phyloP scores from a whole-genome alignment of 2,888 invertebrate genomes.

The Melieria omissa region DNA sequence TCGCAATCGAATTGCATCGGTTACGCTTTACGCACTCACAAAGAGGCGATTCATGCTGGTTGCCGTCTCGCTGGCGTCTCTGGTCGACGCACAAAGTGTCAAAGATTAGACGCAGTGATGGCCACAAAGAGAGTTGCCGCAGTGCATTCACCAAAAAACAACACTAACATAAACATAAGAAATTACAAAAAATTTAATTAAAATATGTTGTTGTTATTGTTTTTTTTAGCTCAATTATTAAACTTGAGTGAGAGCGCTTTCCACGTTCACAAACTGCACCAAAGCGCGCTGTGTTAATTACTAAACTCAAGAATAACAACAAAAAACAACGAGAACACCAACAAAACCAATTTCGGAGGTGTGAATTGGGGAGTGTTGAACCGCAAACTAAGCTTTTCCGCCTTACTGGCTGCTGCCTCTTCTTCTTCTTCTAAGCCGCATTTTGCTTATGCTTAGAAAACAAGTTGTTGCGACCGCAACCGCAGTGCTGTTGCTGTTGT shows the following conservation, averaged over 20 bases:
- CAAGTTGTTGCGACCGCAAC: too few species aligned
- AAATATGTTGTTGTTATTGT: not conserved
- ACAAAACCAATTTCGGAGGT: not conserved
- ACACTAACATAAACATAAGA: not conserved
- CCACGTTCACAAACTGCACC: not conserved
- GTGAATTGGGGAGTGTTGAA: conserved; percentile 22
- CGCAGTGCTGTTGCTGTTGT: too few species aligned
- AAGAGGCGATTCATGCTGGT: not conserved
- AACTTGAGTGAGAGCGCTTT: not conserved
- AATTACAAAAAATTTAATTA: conserved; percentile 14
- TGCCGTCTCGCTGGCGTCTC: conserved; percentile 2
- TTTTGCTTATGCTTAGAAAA: too few species aligned
- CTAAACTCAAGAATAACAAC: not conserved
- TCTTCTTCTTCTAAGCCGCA: too few species aligned
- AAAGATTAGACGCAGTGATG: conserved; percentile 8
- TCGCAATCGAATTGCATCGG: conserved; percentile 23
- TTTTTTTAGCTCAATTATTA: not conserved
- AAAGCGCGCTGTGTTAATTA: not conserved
- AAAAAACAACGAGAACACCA: too few species aligned
- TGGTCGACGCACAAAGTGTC: conserved; percentile 10
- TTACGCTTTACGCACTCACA: conserved; percentile 29
- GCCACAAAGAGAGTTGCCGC: not conserved
- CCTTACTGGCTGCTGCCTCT: not conserved
- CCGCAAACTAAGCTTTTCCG: conserved; percentile 13
- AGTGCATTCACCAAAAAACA: not conserved